Percentiles rank a stretch among this genome's conserved stretches.
Evolutionary conservation across 2,797 vertebrate species (phyloP).

Genomic region (Rhabdomys pumilio): DNA sequence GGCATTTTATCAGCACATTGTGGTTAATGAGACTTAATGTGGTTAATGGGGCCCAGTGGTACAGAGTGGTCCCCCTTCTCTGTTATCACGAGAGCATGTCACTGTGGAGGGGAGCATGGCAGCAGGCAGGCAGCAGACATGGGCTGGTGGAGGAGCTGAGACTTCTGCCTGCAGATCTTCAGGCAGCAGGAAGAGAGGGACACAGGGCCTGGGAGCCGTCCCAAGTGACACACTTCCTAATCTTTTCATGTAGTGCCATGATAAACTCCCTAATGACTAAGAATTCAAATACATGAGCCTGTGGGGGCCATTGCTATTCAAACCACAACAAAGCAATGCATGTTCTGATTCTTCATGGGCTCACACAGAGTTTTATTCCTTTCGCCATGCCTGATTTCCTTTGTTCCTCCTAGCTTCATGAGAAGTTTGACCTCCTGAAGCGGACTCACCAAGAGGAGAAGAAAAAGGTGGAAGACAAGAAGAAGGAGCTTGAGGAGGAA

Average conservation of each 20-base stretch:
- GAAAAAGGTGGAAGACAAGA: constrained; percentile 93
- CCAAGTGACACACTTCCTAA: not conserved
- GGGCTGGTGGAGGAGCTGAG: not conserved
- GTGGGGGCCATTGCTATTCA: not conserved
- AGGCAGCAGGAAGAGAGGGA: not conserved
- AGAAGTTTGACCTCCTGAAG: constrained; percentile 93
- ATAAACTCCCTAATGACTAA: not conserved
- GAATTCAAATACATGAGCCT: no score
- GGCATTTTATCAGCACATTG: not conserved
- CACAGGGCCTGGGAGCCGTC: not conserved
- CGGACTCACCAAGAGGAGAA: constrained; percentile 93
- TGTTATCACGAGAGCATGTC: not conserved
- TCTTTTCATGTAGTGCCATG: not conserved
- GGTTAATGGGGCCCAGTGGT: no score
- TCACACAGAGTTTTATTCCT: not conserved
- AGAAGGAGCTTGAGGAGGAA: constrained; percentile 93
- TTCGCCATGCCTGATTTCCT: not conserved
- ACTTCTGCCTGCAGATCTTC: no score
- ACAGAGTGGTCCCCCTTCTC: not conserved
- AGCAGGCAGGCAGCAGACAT: not conserved
- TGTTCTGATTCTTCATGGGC: not conserved
- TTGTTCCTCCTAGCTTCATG: constrained; percentile 88
- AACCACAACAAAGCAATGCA: accelerated
- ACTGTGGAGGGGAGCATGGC: not conserved
- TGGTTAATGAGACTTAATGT: not conserved